phyloP scores from a whole-genome alignment of 2,113 vertebrate genomes.

The Naja naja region DNA sequence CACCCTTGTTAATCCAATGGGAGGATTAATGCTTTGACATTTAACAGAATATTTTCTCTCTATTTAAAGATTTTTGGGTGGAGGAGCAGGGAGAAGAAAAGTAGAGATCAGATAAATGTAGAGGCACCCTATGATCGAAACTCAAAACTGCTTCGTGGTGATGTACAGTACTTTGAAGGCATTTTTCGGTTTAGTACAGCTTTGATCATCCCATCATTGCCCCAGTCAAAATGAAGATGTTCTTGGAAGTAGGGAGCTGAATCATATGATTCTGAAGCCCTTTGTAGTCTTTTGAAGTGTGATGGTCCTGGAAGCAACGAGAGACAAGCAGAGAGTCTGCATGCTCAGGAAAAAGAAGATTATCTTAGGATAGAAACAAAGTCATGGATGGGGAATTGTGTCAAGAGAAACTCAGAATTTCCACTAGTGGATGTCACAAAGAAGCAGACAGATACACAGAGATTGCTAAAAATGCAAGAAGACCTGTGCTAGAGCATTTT shows the following conservation, averaged over 20 bases:
- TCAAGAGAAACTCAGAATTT: background rate
- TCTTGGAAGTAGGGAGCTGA: background rate
- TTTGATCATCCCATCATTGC: background rate
- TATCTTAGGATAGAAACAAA: background rate
- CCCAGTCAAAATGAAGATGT: background rate
- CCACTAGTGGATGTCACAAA: background rate
- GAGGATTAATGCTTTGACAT: background rate
- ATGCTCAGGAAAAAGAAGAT: background rate
- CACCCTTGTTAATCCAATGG: background rate
- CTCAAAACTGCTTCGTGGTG: background rate
- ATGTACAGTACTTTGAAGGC: background rate
- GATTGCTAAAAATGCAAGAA: background rate
- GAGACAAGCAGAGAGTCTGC: background rate
- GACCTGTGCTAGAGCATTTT: background rate
- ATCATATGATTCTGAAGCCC: background rate
- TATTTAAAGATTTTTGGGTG: background rate
- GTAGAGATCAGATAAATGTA: background rate
- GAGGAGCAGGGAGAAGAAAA: background rate
- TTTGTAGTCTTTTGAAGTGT: background rate
- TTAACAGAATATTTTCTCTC: background rate
- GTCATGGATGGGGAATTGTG: background rate
- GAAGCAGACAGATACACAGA: background rate
- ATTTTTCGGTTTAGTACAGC: background rate
- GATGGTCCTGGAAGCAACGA: background rate
- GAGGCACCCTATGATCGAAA: background rate